Base-by-base conservation (phyloP, 2,888 invertebrate genomes). In the Eurois occulta region DNA sequence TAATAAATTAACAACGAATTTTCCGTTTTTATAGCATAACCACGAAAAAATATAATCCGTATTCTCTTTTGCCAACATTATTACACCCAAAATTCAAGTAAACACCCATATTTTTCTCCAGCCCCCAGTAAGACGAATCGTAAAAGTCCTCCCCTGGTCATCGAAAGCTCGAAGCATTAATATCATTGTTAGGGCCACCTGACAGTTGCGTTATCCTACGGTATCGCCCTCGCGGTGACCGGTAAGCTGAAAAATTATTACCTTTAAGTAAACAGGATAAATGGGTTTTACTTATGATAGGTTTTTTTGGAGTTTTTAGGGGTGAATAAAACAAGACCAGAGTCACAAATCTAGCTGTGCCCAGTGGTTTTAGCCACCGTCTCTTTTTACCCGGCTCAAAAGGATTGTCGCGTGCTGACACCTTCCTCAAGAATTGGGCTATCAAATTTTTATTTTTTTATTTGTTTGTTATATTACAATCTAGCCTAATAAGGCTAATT, bases 181-280 rank as follows among this genome's bases (percentile, higher is more conserved):
- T 94, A 94, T 92, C 90, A 81, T 89, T 84, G 91, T 87, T 92
- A 93, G 93, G 94, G 94, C 90, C 91, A 93, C 90, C 91, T 93
- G 94, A 92, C 94, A 93, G 89, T 87, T 79, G 86, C 89, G 86
- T 92, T 94, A 94, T 94, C 93, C 94, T 52, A 75, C 76, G 82
- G 89, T 89, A 93, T 94, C 89, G 91, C 85, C 94, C 92, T 91
- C 73, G 86, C 84, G 86, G 89, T 85, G 89, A 86, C 90, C 91
- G 84, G 87, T 93, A 94, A 95, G 94, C 93, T 91, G 79, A 85
- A 85, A 92, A 94, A 92, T 91, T 93, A 94, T 93, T 90, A 90
- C 91, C 84, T 83, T 81, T 80, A 78, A 64, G 88, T 93, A 94
- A 94, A 91, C 89, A 91, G 91, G 89, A 94, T 91, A 79, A 92